These are phyloP conservation scores for Circaetus gallicus DNA, from an alignment of 2,113 vertebrate genomes.

Conservation along the genomic window DNA sequence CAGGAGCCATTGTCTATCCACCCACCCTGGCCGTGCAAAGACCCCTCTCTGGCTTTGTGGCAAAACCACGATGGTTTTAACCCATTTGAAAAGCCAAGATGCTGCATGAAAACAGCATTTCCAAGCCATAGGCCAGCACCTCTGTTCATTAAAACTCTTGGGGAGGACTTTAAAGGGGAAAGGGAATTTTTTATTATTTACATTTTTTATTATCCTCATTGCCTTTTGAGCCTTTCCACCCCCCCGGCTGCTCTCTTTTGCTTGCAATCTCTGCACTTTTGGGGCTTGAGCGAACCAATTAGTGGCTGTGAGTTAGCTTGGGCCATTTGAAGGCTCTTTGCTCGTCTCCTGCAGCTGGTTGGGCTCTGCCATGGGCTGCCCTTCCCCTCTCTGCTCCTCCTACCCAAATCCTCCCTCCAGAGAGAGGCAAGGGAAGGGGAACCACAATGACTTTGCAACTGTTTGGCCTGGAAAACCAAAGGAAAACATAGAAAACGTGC, in stretches of 20 bases:
- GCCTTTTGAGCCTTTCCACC: not conserved
- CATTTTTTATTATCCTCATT: not conserved
- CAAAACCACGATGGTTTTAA: not conserved
- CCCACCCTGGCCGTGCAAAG: rapidly evolving
- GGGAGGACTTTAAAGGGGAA: not conserved
- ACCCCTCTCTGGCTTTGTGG: rapidly evolving
- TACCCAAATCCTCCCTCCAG: not conserved
- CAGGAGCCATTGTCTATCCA: rapidly evolving
- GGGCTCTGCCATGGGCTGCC: not conserved
- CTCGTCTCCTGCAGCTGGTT: not conserved
- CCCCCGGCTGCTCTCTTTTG: not conserved
- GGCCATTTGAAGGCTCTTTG: not conserved
- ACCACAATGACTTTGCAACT: not conserved
- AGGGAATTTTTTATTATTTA: not conserved
- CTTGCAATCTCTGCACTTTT: not conserved
- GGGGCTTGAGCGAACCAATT: not conserved
- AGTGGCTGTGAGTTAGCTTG: too few relatives aligned
- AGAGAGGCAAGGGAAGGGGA: not conserved
- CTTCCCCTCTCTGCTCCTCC: not conserved
- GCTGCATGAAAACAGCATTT: not conserved
- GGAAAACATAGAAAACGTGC: not conserved
- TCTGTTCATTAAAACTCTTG: slow-evolving; percentile 11
- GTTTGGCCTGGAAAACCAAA: not conserved
- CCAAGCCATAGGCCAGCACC: not conserved
- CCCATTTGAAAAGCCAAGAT: slow-evolving; percentile 5